Percentiles rank a stretch among this genome's conserved stretches.
These are phyloP conservation scores for Mohoua ochrocephala DNA, from an alignment of 2,113 vertebrate species.

Conservation along the genomic window DNA sequence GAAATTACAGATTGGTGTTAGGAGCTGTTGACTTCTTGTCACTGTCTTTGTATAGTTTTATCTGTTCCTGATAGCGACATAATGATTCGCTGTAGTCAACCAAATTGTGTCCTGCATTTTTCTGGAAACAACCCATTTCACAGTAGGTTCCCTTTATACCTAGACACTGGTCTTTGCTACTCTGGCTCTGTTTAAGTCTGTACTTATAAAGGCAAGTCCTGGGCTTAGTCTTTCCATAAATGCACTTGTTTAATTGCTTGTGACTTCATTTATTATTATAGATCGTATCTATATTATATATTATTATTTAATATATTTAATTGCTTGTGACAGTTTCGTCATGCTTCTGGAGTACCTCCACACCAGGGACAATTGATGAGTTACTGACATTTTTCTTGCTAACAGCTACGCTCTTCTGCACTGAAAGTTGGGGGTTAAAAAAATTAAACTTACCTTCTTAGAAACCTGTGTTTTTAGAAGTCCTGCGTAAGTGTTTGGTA, in stretches of 20 bases:
- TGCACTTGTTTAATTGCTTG: background rate
- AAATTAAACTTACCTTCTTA: background rate
- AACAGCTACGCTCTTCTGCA: background rate
- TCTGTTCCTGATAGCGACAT: background rate
- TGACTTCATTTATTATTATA: background rate
- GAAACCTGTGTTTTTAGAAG: background rate
- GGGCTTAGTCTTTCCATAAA: background rate
- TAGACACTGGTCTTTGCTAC: background rate
- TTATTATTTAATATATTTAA: background rate
- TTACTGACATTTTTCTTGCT: background rate
- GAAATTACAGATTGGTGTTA: background rate
- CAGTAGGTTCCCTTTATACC: background rate
- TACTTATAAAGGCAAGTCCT: background rate
- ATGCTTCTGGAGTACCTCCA: background rate
- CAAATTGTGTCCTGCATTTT: background rate
- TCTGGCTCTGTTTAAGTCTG: background rate
- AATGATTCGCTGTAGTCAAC: background rate
- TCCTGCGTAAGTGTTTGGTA: background rate
- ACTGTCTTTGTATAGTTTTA: background rate
- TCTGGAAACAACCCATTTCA: background rate
- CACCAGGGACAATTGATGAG: background rate
- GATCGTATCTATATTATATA: background rate
- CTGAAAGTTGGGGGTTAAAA: background rate
- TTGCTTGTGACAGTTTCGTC: background rate
- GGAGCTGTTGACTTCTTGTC: background rate